Conservation (phyloP, 2,888 invertebrate genomes). For the Limnephilus lunatus region DNA sequence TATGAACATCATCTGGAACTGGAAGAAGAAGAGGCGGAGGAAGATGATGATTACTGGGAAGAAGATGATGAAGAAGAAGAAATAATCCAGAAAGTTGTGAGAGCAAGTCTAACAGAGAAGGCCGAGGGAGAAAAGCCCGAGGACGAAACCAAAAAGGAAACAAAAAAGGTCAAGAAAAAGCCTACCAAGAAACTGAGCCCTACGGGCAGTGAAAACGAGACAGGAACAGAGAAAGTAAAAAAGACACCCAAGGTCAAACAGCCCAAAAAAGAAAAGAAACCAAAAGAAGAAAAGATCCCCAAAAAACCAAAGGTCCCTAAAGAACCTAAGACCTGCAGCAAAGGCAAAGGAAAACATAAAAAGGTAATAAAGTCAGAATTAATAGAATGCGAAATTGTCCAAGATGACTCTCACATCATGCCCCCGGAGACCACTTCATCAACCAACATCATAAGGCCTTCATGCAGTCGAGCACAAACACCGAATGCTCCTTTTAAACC, state of each 20-base stretch:
- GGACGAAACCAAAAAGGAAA: slow-evolving; percentile 41
- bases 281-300: slow-evolving; percentile 49
- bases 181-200: slow-evolving; percentile 28
- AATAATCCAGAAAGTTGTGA: neutral
- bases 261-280: slow-evolving; percentile 46
- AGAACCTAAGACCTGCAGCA: slow-evolving; percentile 49
- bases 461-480: neutral
- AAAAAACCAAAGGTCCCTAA: slow-evolving; percentile 44
- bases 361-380: slow-evolving; percentile 59
- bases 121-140: slow-evolving; percentile 17
- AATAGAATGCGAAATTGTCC: slow-evolving; percentile 53
- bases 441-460: neutral
- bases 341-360: slow-evolving; percentile 69
- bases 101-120: slow-evolving; percentile 69
- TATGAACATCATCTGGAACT: slow-evolving; percentile 75
- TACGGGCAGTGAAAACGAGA: neutral
- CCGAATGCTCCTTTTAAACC: slow-evolving; percentile 8
- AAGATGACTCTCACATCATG: slow-evolving; percentile 11
- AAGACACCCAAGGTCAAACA: slow-evolving; percentile 67
- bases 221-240: slow-evolving; percentile 22
- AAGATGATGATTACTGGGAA: slow-evolving; percentile 68
- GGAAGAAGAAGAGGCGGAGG: slow-evolving; percentile 68
- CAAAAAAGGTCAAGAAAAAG: slow-evolving; percentile 58
- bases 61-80: slow-evolving; percentile 44
- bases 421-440: neutral